A percentile compares a stretch with the other conserved stretches of the same genome.
These are phyloP conservation scores for Platygyra sinensis DNA, from an alignment of 64 coral and sea anemone genomes.

Conservation along the genomic window DNA sequence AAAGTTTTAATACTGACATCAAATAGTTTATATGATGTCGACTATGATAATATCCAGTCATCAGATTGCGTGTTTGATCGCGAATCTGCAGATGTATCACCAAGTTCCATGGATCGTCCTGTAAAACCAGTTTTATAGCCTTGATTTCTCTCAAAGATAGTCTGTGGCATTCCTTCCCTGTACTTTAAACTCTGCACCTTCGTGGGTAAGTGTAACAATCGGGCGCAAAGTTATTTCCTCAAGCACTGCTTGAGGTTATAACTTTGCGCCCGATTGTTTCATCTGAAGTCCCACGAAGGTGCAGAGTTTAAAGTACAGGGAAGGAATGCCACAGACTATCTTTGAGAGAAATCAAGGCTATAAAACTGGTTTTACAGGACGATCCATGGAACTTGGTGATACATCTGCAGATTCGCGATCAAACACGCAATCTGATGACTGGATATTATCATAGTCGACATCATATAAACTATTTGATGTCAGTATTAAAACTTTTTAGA, in stretches of 20 bases:
- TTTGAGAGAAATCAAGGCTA: slow-evolving; percentile 89
- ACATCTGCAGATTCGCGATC: background rate
- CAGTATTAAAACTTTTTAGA: background rate
- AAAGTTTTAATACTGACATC: background rate
- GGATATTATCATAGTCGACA: too few species aligned
- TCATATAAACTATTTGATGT: too few species aligned
- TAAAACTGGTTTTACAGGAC: slow-evolving; percentile 70
- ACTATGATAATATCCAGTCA: too few species aligned
- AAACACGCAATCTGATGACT: background rate
- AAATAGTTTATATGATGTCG: too few species aligned
- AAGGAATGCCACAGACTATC: slow-evolving; percentile 80
- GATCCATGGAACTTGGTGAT: slow-evolving; percentile 40
- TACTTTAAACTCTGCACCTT: slow-evolving; percentile 79
- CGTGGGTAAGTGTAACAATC: slow-evolving; percentile 56
- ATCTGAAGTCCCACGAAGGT: slow-evolving; percentile 65
- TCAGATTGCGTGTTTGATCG: background rate
- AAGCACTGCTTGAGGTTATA: slow-evolving; percentile 75
- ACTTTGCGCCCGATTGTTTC: slow-evolving; percentile 65
- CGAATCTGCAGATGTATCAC: slow-evolving; percentile 7
- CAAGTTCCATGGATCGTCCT: slow-evolving; percentile 47
- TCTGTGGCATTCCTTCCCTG: slow-evolving; percentile 69
- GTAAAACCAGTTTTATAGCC: slow-evolving; percentile 70
- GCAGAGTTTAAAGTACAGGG: slow-evolving; percentile 70
- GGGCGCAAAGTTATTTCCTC: slow-evolving; percentile 74
- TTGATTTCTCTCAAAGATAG: slow-evolving; percentile 92